Conservation (phyloP, 2,888 invertebrate species). For the Meta bourneti region DNA sequence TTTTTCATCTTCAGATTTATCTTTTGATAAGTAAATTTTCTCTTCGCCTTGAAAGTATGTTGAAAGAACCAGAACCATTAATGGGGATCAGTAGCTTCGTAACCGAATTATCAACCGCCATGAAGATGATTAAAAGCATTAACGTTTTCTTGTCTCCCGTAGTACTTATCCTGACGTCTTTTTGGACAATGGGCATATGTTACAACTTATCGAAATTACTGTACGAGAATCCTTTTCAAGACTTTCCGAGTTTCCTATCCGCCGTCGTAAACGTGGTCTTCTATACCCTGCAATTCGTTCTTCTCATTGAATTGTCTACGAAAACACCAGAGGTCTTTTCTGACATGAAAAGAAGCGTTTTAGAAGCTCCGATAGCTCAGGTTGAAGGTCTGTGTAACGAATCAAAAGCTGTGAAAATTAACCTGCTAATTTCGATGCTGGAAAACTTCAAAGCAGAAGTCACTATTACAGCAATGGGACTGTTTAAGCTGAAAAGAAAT, state of each 20-base stretch:
- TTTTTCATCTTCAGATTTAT: background rate
- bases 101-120: background rate
- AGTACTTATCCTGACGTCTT: background rate
- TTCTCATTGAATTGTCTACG: background rate
- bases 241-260: background rate
- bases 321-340: background rate
- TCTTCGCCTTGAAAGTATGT: background rate
- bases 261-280: background rate
- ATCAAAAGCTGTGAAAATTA: background rate
- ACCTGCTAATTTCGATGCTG: background rate
- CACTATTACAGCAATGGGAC: background rate
- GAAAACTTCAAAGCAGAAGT: constrained; percentile 17
- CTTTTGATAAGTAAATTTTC: background rate
- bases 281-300: background rate
- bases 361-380: background rate
- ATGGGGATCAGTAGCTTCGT: background rate
- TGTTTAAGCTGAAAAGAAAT: background rate
- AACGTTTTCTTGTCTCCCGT: background rate
- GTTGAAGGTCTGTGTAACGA: background rate
- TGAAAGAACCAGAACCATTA: background rate
- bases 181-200: constrained; percentile 15
- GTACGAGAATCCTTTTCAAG: background rate
- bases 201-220: constrained; percentile 24
- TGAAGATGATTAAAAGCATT: background rate
- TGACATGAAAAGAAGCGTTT: background rate